Evolutionary conservation across 2,113 vertebrate species (phyloP).

Genomic region (Crotophaga sulcirostris): DNA sequence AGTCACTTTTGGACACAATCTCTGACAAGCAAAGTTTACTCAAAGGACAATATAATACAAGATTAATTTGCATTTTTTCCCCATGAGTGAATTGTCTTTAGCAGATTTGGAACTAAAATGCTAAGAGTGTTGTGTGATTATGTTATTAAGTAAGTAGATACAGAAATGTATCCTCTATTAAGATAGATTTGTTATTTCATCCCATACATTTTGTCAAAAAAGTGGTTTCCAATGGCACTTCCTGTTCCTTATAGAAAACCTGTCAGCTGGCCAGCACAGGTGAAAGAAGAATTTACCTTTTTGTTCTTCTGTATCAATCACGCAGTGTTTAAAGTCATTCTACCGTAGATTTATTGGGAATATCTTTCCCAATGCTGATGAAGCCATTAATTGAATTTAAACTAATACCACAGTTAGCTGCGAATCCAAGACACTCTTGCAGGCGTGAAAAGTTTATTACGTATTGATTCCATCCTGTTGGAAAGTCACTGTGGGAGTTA

Average conservation of each 20-base stretch:
- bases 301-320: background rate
- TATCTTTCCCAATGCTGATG: background rate
- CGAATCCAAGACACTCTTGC: background rate
- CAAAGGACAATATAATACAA: background rate
- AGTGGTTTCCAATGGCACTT: background rate
- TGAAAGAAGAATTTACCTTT: background rate
- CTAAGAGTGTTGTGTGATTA: background rate
- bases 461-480: background rate
- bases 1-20: background rate
- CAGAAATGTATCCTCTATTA: background rate
- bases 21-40: background rate
- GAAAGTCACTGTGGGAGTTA: background rate
- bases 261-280: background rate
- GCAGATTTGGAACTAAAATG: background rate
- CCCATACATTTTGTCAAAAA: background rate
- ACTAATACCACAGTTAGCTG: background rate
- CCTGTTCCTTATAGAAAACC: background rate
- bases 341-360: background rate
- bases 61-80: background rate
- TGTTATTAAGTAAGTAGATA: background rate
- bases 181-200: background rate
- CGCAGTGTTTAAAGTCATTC: background rate
- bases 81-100: background rate
- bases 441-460: background rate
- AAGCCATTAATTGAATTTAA: slow-evolving; percentile 2